Evolutionary conservation across 2,113 vertebrate species (phyloP).

Genomic region (Neomonachus schauinslandi): DNA sequence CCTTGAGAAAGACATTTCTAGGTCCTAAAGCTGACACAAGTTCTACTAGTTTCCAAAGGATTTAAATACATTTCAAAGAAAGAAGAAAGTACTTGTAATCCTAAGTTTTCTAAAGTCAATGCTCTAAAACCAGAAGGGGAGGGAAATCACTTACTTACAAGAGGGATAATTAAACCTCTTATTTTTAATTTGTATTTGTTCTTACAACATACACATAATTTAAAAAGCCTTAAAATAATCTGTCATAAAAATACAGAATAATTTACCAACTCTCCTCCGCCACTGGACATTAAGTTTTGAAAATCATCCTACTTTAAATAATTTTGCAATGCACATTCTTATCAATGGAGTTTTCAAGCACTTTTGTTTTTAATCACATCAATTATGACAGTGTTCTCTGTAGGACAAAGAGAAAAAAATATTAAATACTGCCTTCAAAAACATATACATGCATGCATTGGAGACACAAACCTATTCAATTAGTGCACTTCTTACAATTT

Average conservation of each 20-base stretch:
- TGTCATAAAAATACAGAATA: not conserved
- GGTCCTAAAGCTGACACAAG: not conserved
- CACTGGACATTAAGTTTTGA: not conserved
- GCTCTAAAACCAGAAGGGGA: not conserved
- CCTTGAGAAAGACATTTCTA: not conserved
- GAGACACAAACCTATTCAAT: not conserved
- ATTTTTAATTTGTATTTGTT: not conserved
- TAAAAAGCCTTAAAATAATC: not conserved
- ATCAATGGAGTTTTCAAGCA: not conserved
- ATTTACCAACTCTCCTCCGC: not conserved
- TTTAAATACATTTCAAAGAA: not conserved
- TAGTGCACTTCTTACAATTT: not conserved
- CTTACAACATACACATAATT: not conserved
- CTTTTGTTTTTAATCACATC: not conserved
- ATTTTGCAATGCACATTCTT: not conserved
- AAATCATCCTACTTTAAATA: not conserved
- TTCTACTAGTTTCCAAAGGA: not conserved
- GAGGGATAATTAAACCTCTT: not conserved
- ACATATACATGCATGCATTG: not conserved
- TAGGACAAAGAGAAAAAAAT: not conserved
- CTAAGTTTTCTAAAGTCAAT: not conserved
- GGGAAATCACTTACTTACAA: not conserved
- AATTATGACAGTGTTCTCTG: slow-evolving; percentile 3
- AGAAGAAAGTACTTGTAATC: not conserved
- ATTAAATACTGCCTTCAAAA: not conserved